Base-by-base conservation (phyloP, 92 coral and sea anemone genomes). In the Epizoanthus ramosus region DNA sequence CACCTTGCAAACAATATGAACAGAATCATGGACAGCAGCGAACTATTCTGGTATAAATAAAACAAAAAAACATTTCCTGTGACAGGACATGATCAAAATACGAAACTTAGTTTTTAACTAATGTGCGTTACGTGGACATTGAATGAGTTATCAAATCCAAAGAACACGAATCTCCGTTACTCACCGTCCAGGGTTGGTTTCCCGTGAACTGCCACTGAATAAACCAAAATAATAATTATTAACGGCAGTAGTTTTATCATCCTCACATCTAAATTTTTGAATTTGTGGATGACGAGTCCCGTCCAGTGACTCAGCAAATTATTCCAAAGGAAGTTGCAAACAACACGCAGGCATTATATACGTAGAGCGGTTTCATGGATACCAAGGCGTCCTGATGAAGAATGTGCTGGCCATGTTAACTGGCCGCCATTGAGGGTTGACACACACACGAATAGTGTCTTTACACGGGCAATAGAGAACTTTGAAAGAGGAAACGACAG, bases 161-260 rank as follows among this genome's bases (percentile, higher is more conserved):
- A 66, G 47, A n/a, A 24, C 33, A 14, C 5, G 16, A 16, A 28
- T 28, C 17, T 1, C 17, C 4, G 4, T 22, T 8, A 24, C 59
- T 14, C 56, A 73, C 79, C 79, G 59, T 73, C 79, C 79, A 73
- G 56, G 10, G 79, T 73, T n/a, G 79, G 79, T 73, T 73, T 73
- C 9, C 56, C 63, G 28, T 16, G 25, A 12, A 14, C 21, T 3
- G 79, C 63, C 31, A 73, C 8, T 5, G 56, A 53, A 24, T 47
- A 53, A 14, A 73, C 15, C 22, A 15, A 52, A 8, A 12, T 12
- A 47, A 73, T 22, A 33, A 31, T 73, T 53, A 24, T 9, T 12
- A 47, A 21, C 21, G 53, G 79, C 59, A 6, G 21, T 9, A 18
- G 41, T 73, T 73, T 73, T 73, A 53, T 56, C 79, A 73, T 73